Evolutionary conservation across 2,113 vertebrate species (phyloP), one percentile per base, ranked within the genome.

Genomic region (Cyanoderma ruficeps): DNA sequence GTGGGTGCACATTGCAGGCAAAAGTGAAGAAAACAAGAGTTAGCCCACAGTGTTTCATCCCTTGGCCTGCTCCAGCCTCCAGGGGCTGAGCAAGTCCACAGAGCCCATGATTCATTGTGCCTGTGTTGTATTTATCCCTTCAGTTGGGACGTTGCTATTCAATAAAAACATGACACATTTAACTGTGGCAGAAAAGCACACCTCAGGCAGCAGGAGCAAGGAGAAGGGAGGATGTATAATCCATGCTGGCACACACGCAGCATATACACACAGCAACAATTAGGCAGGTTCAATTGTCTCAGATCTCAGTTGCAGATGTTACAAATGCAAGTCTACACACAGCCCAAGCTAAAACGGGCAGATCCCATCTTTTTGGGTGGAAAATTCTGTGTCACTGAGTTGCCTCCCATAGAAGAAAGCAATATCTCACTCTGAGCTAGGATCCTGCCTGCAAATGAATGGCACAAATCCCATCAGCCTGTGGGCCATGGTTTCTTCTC

Each of bases 251-350:
- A 91, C 25, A 5, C 6, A 3, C 1, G 3, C 46, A 44, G 50
- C 3, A 2, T 22, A 41, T 12, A 20, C 78, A 55, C 83, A 70
- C 44, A 94, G 71, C 83, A 91, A 35, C 65, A 65, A 59, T 77
- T 65, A 94, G 69, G 52, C 86, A 95, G 78, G 61, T 88, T 94
- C 76, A 52, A 2, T 65, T 93, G 93, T 90, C 90, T 95, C 76
- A 37, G 35, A 79, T 30, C 49, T 10, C 64, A 61, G 33, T 37
- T 81, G 67, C 85, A 94, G 81, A 89, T 0, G 0, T 94, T 86
- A 83, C 46, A 87, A 56, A 72, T 55, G 35, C 87, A 97, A 88
- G 69, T 94, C 72, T 77, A 37, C 70, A 64, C 89, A 91, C 17
- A 79, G 44, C 83, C 80, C 8, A 3, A 67, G 35, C 64, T 72